Conservation (phyloP, 2,113 vertebrate species). For the human (Homo sapiens) region GRCh38 chr20:17633001-17633500, state of each 20-base stretch:
- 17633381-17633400: background rate
- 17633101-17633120: background rate
- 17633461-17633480: slow-evolving; percentile 90
- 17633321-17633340: background rate
- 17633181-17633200: background rate
- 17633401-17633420: background rate
- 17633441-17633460: slow-evolving; percentile 77
- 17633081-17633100: background rate
- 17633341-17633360: background rate
- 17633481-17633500: slow-evolving; percentile 85
- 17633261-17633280: no score
- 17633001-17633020: background rate
- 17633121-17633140: background rate
- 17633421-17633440: accelerated
- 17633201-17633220: background rate
- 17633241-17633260: background rate
- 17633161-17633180: background rate
- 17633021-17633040: background rate
- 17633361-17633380: background rate
- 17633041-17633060: background rate
- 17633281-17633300: background rate
- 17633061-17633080: background rate
- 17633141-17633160: background rate
- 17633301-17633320: background rate
- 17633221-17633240: background rate